Percentiles rank a stretch among this genome's conserved stretches.
These are phyloP conservation scores for Amyelois transitella DNA, from an alignment of 1,140 invertebrate genomes.

Conservation along the genomic window DNA sequence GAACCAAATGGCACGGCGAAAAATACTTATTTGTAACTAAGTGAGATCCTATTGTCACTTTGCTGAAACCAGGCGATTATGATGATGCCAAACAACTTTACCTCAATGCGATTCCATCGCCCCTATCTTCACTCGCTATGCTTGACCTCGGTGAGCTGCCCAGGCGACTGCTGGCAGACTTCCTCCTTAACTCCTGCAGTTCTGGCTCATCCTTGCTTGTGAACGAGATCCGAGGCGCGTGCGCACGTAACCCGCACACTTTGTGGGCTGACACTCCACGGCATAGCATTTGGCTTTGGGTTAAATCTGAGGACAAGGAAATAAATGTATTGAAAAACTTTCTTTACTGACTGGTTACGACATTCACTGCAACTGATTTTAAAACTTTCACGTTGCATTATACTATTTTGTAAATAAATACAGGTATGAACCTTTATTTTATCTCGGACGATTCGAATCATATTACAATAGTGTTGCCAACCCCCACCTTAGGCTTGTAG, in stretches of 20 bases:
- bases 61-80: background rate
- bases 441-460: too few species aligned
- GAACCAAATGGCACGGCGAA: too few species aligned
- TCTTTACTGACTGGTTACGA: background rate
- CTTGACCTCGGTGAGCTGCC: constrained; percentile 56
- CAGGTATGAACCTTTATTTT: too few species aligned
- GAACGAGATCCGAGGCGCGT: constrained; percentile 69
- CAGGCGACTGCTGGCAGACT: constrained; percentile 76
- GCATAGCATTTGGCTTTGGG: constrained; percentile 51
- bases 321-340: background rate
- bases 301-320: constrained; percentile 36
- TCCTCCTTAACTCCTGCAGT: constrained; percentile 69
- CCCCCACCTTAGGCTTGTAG: too few species aligned
- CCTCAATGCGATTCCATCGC: constrained; percentile 62
- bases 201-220: constrained; percentile 70
- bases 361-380: background rate
- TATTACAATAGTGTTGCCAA: too few species aligned
- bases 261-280: constrained; percentile 54
- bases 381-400: too few species aligned
- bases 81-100: constrained; percentile 21
- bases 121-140: constrained; percentile 45
- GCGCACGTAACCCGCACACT: constrained; percentile 53
- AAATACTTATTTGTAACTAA: too few species aligned
- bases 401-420: too few species aligned
- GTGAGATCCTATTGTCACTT: background rate